A percentile compares a stretch with the other conserved stretches of the same genome.
Conservation (phyloP, 2,888 invertebrate species). For the Pristionchus arcanus region DNA sequence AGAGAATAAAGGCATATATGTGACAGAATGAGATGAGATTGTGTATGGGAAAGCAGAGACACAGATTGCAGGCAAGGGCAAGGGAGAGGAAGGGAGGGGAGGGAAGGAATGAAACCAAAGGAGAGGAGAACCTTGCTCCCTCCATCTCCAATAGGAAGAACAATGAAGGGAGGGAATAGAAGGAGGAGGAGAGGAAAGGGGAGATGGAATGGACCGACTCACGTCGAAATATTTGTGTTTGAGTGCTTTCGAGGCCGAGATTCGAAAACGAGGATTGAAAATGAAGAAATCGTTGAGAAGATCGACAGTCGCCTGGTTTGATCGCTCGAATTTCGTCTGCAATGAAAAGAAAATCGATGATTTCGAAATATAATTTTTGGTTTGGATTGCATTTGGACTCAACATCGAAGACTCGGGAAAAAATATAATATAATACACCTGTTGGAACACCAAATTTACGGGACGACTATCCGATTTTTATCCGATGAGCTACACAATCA, state of each 20-base stretch:
- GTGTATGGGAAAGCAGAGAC: slow-evolving; percentile 1
- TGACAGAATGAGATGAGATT: slow-evolving; percentile 50
- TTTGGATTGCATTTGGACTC: background rate
- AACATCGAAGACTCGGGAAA: background rate
- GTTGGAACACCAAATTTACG: too few relatives aligned
- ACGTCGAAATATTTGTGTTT: slow-evolving; percentile 97
- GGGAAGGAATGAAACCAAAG: slow-evolving; percentile 55
- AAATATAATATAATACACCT: background rate
- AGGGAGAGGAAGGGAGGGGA: slow-evolving; percentile 36
- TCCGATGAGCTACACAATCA: too few relatives aligned
- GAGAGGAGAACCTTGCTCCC: slow-evolving; percentile 35
- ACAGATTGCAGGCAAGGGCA: slow-evolving; percentile 24
- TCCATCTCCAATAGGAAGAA: slow-evolving; percentile 48
- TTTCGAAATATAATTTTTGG: slow-evolving; percentile 55
- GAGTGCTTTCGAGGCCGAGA: slow-evolving; percentile 94
- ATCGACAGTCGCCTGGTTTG: slow-evolving; percentile 61
- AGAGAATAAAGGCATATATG: slow-evolving; percentile 50
- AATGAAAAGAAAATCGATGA: background rate
- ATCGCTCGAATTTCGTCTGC: slow-evolving; percentile 61
- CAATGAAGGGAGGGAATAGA: slow-evolving; percentile 37
- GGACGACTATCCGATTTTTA: too few relatives aligned
- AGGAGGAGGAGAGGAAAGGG: slow-evolving; percentile 13
- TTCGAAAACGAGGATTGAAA: slow-evolving; percentile 91
- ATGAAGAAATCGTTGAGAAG: slow-evolving; percentile 89
- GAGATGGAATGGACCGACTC: slow-evolving; percentile 18